These are phyloP conservation scores for Embidobia sp. DNA, from an alignment of 2,888 invertebrate species.

Conservation along the genomic window DNA sequence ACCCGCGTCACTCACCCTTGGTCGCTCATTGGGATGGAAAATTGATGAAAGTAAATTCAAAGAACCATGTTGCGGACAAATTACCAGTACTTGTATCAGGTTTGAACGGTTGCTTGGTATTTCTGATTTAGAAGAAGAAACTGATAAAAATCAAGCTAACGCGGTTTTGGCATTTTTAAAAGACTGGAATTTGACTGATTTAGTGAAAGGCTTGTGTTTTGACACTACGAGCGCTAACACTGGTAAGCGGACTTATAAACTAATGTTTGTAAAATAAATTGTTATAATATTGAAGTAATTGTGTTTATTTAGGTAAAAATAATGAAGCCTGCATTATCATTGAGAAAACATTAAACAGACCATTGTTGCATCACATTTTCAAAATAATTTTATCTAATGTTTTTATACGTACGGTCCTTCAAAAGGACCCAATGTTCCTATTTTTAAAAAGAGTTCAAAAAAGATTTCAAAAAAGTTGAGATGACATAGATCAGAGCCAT, in stretches of 20 bases:
- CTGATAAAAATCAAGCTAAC: not conserved
- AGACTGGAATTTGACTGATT: not conserved
- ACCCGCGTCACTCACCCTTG: too few relatives aligned
- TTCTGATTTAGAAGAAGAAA: not conserved
- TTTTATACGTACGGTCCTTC: not conserved
- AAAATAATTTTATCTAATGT: constrained; percentile 1
- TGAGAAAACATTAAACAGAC: not conserved
- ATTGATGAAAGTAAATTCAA: constrained; percentile 17
- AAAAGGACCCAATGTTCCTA: not conserved
- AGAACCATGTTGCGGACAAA: constrained; percentile 16
- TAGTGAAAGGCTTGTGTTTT: constrained; percentile 3
- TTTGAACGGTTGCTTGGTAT: constrained; percentile 1
- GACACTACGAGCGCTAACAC: not conserved
- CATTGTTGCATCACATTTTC: constrained; percentile 2
- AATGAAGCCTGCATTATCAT: constrained; percentile 3
- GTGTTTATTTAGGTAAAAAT: constrained; percentile 1
- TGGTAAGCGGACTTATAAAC: not conserved
- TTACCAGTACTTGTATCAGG: constrained; percentile 33
- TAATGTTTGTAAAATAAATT: not conserved
- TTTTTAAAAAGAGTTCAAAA: too few relatives aligned
- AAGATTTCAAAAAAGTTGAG: not conserved
- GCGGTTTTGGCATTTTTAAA: not conserved
- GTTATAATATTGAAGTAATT: not conserved
- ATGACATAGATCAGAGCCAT: not conserved
- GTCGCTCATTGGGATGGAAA: constrained; percentile 55